These are phyloP conservation scores for Phoenicopterus ruber DNA, from an alignment of 2,113 vertebrate genomes.

Conservation along the genomic window DNA sequence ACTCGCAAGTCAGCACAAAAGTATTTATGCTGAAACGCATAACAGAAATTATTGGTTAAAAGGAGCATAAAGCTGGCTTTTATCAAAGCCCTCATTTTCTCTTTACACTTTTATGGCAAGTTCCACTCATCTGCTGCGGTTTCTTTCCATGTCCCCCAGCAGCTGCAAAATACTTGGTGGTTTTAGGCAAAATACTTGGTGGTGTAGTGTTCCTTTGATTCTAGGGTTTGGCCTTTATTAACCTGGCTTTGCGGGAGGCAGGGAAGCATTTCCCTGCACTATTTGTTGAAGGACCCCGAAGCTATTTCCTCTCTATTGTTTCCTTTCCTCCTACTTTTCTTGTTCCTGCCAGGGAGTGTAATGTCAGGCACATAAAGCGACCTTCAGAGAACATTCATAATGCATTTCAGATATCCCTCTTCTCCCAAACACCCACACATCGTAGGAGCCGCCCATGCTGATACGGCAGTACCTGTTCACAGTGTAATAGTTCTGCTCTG, in stretches of 20 bases:
- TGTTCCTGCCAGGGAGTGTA: background rate
- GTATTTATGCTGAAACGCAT: background rate
- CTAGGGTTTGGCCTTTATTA: background rate
- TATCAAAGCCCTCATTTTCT: background rate
- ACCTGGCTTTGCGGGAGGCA: slow-evolving; percentile 1
- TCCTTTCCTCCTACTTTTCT: slow-evolving; percentile 12
- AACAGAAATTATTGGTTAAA: background rate
- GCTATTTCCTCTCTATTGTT: slow-evolving; percentile 8
- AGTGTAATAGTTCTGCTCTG: background rate
- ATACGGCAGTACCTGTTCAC: background rate
- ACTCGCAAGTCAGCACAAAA: background rate
- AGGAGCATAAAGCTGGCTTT: background rate
- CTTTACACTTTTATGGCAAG: background rate
- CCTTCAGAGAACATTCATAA: background rate
- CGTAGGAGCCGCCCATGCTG: background rate
- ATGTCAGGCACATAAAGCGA: background rate
- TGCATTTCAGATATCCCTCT: background rate
- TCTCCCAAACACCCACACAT: background rate
- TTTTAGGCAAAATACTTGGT: background rate
- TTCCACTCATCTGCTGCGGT: slow-evolving; percentile 3
- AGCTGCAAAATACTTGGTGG: background rate
- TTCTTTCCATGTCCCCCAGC: background rate
- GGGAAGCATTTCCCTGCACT: background rate
- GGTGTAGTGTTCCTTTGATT: slow-evolving; percentile 5
- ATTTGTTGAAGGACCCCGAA: background rate